Evolutionary conservation across 2,113 vertebrate genomes (phyloP), one percentile per base, ranked within the genome.

Genomic region (Apteryx owenii): DNA sequence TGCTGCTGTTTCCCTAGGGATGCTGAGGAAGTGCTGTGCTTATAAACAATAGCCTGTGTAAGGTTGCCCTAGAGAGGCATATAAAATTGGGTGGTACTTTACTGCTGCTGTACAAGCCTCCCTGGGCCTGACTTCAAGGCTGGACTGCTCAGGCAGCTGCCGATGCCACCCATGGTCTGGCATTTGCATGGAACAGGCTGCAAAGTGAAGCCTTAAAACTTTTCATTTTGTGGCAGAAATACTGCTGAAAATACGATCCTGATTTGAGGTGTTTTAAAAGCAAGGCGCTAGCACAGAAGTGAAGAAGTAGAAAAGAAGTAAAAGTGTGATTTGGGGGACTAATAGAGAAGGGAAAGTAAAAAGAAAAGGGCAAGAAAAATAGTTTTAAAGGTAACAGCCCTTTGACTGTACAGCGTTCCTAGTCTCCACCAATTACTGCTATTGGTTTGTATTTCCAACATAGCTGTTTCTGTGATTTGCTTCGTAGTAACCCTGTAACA

Each of bases 1-100:
- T 92, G 48, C 60, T 68, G 54, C 79, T 81, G 8, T 86, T 92
- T 90, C 72, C 83, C 79, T 60, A 58, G 88, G 20, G 79, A 31
- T 80, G 88, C 77, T 48, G 77, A 77, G 92, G 88, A 96, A 96
- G 78, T 88, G n/a, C 60, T 29, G 3, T 64, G 96, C 62, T 80
- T 95, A 66, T 13, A 64, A 91, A 80, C 71, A 80, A 62, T 36
- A 69, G 82, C 15, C 85, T 62, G 75, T 77, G 1, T 71, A 44
- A 61, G n/a, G 78, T 88, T 83, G 81, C 58, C 58, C 40, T 23
- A 54, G 58, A 0, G 3, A 75, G 75, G 71, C 93, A 71, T 11
- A 54, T n/a, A 29, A 54, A 73, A 54, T 51, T 77, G 88, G 62
- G 90, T 88, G 95, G 89, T 80, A 25, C 64, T 80, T 80, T 65